phyloP scores from a whole-genome alignment of 1,140 invertebrate genomes.

The Saccostrea echinata region DNA sequence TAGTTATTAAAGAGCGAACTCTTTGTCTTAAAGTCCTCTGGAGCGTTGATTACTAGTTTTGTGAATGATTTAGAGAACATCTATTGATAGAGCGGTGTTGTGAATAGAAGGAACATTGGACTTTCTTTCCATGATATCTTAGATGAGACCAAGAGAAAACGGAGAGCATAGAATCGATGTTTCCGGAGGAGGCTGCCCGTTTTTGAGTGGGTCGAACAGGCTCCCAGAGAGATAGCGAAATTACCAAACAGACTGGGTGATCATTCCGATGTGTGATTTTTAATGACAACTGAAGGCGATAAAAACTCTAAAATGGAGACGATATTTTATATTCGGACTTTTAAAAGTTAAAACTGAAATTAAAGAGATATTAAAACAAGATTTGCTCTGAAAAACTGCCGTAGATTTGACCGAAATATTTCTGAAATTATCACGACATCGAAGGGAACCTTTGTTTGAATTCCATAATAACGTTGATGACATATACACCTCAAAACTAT shows the following conservation, averaged over 20 bases:
- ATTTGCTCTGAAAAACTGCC: no score
- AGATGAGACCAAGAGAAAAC: constrained; percentile 5
- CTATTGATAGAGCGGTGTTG: not conserved
- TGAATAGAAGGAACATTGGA: not conserved
- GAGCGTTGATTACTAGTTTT: constrained; percentile 3
- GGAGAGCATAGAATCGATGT: constrained; percentile 4
- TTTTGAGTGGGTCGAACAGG: not conserved
- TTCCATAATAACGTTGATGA: not conserved
- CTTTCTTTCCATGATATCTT: not conserved
- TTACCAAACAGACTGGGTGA: not conserved
- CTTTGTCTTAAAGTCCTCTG: not conserved
- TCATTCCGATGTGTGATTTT: not conserved
- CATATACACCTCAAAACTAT: not conserved
- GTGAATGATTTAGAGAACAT: not conserved
- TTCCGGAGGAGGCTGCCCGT: not conserved
- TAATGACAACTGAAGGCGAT: no score
- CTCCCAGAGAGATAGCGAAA: not conserved
- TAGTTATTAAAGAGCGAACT: not conserved
- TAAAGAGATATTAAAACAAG: no score
- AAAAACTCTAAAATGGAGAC: no score
- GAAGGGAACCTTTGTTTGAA: not conserved
- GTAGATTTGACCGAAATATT: not conserved
- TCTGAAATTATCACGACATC: not conserved
- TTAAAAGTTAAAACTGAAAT: no score
- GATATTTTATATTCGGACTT: no score